Conservation (phyloP, 2,888 invertebrate species). For the Teleiodes luculella region DNA sequence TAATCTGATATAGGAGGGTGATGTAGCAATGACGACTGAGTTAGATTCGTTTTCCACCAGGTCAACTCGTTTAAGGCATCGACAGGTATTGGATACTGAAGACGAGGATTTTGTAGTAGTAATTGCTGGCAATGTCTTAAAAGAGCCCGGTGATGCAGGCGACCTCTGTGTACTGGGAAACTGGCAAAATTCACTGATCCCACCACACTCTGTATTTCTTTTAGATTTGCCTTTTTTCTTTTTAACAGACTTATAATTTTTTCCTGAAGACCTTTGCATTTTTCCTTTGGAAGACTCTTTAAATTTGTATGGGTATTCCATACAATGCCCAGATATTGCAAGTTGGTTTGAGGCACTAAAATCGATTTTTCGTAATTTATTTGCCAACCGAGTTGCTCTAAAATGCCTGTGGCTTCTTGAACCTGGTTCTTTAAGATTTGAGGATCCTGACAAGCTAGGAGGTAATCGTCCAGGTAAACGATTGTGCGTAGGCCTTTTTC, state of each 20-base stretch:
- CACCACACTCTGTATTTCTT: slow-evolving; percentile 14
- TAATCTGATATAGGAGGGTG: slow-evolving; percentile 14
- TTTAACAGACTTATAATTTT: background rate
- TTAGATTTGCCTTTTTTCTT: background rate
- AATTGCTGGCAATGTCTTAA: background rate
- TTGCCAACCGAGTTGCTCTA: slow-evolving; percentile 16
- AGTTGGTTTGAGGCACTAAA: slow-evolving; percentile 7
- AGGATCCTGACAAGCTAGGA: slow-evolving; percentile 9
- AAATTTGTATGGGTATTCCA: slow-evolving; percentile 20
- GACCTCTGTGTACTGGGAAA: slow-evolving; percentile 16
- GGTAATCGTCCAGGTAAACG: slow-evolving; percentile 18
- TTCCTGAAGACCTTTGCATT: background rate
- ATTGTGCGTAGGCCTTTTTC: slow-evolving; percentile 7
- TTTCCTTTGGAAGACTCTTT: slow-evolving; percentile 14
- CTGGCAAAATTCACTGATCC: slow-evolving; percentile 22
- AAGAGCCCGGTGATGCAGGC: slow-evolving; percentile 15
- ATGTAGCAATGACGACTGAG: slow-evolving; percentile 13
- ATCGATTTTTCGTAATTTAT: slow-evolving; percentile 19
- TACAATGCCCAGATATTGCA: slow-evolving; percentile 21
- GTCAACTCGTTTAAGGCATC: background rate
- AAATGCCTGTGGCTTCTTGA: background rate
- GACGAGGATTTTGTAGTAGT: background rate
- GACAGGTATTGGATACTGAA: background rate
- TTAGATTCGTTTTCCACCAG: slow-evolving; percentile 18
- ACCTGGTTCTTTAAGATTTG: slow-evolving; percentile 5